A percentile compares a stretch with the other conserved stretches of the same genome.
Conservation (phyloP, 2,113 vertebrate species). For the Delphinapterus leucas region DNA sequence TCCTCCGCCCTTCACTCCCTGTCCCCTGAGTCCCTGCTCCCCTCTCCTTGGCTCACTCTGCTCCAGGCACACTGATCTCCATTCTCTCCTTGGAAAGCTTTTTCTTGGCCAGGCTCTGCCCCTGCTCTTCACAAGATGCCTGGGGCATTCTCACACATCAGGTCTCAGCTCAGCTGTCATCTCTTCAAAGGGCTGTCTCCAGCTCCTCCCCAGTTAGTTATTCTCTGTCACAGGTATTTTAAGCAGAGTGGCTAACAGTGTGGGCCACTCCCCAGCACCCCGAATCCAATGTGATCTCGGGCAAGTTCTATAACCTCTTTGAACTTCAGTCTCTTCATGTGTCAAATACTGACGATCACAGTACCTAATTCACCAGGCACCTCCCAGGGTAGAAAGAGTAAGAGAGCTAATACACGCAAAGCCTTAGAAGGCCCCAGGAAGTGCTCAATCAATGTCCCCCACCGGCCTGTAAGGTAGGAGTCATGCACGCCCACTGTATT, state of each 20-base stretch:
- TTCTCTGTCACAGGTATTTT: neutral
- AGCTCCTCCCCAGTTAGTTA: neutral
- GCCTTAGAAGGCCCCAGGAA: neutral
- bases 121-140: neutral
- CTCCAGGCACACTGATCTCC: neutral
- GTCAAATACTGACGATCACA: neutral
- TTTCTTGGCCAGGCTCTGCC: neutral
- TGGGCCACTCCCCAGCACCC: neutral
- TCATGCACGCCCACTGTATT: neutral
- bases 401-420: neutral
- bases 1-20: rapidly evolving
- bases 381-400: neutral
- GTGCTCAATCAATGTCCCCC: neutral
- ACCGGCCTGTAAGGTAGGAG: neutral
- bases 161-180: neutral
- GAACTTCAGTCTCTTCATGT: neutral
- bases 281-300: neutral
- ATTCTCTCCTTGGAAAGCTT: neutral
- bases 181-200: neutral
- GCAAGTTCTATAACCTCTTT: neutral
- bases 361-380: neutral
- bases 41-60: neutral
- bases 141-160: neutral
- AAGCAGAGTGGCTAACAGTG: neutral
- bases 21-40: neutral